Evolutionary conservation across 2,113 vertebrate species (phyloP).

Genomic region (Cheilinus undulatus): DNA sequence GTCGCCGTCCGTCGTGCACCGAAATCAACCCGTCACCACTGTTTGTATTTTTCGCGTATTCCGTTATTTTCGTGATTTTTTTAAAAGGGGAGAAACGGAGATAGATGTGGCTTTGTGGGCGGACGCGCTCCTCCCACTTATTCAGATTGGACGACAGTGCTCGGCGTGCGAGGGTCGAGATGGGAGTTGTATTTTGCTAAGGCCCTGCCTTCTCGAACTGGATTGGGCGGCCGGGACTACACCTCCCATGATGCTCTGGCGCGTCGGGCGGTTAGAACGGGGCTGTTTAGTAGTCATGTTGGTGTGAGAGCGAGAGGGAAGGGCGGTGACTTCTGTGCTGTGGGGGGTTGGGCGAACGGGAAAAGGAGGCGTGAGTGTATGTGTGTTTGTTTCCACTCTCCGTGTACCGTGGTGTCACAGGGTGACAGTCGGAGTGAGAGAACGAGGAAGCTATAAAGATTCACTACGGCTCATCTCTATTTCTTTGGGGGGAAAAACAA

Average conservation of each 20-base stretch:
- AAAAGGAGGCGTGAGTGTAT: constrained; percentile 73
- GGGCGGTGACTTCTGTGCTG: constrained; percentile 78
- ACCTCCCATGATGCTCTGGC: constrained; percentile 69
- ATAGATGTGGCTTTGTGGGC: constrained; percentile 85
- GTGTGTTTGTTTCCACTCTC: constrained; percentile 22
- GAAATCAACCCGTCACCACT: constrained; percentile 50
- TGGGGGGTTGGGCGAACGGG: constrained; percentile 84
- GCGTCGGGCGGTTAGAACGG: not conserved
- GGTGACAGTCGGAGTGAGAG: constrained; percentile 29
- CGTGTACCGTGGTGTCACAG: constrained; percentile 18
- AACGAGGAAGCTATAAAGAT: no score
- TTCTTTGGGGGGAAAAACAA: no score
- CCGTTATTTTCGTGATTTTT: constrained; percentile 74
- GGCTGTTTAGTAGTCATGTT: constrained; percentile 70
- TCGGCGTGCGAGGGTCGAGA: constrained; percentile 78
- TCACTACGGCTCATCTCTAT: no score
- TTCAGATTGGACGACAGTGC: constrained; percentile 84
- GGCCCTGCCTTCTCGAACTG: constrained; percentile 60
- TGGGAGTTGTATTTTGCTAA: constrained; percentile 86
- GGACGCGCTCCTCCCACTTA: constrained; percentile 85
- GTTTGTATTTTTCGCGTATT: constrained; percentile 67
- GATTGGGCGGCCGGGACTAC: constrained; percentile 66
- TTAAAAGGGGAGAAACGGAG: constrained; percentile 69
- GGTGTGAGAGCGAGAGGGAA: constrained; percentile 79
- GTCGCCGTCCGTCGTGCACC: constrained; percentile 62